Base-by-base conservation (phyloP, 2,797 vertebrate genomes). In the Alexandromys oeconomus region DNA sequence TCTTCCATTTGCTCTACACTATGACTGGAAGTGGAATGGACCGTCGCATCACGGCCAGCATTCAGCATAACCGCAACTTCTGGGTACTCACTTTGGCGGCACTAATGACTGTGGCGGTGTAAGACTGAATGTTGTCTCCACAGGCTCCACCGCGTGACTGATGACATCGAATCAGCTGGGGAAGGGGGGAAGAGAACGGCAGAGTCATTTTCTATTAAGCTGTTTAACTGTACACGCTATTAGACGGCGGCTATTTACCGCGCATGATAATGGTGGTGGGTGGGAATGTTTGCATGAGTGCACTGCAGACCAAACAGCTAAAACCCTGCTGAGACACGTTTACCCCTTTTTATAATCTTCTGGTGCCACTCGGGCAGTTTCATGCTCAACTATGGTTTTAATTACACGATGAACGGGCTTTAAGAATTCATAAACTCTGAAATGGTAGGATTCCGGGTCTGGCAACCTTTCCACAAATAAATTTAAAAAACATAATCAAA, bases 71-170 rank as follows among this genome's bases (percentile, higher is more conserved):
- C 93, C 97, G 96, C 95, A 93, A 93, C 95, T 96, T 57, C 79
- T 25, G 92, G 78, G 89, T 97, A 99, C 99, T 99, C 98, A 99
- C 99, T 99, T 99, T 99, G 96, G 99, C 99, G 97, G 99, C 99
- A 95, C 99, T 99, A 98, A 99, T 99, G 98, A 99, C 99, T 61
- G 99, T 99, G 96, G 99, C 99, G 67, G 99, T 99, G 71, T 99
- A 99, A 80, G 99, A 99, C 98, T 99, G 99, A 96, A 99, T 99
- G 98, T 99, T 99, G 98, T 99, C 99, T 97, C 99, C 99, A 95
- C 99, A 99, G 96, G 99, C 99, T 98, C 99, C 99, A 80, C 99
- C 99, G 79, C 99, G 99, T 94, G 99, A 99, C 98, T 99, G 99
- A 98, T 99, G 99, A 98, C 99, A 99, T 97, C 99, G 99, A 98